Conservation (phyloP, 1,140 invertebrate species). For the Lepidurus couesii region DNA sequence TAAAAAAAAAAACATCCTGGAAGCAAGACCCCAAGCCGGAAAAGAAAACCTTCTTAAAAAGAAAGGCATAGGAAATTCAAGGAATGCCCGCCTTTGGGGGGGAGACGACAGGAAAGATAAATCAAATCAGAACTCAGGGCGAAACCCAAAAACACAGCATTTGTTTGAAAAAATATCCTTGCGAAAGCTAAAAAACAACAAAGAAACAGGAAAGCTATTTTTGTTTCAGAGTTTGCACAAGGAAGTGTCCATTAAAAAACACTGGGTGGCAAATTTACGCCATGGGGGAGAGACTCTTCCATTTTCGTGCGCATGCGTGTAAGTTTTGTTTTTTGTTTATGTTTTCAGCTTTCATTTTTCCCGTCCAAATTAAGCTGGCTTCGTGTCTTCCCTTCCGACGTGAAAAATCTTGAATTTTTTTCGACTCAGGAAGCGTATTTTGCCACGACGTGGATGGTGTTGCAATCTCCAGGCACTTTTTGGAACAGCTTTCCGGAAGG, state of each 20-base stretch:
- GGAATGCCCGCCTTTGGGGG: neutral
- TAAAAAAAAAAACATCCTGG: neutral
- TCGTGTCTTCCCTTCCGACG: no score
- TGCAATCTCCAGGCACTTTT: slow-evolving; percentile 16
- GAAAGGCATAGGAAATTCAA: neutral
- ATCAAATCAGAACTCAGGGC: neutral
- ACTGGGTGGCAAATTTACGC: neutral
- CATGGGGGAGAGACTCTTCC: neutral
- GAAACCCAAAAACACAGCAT: neutral
- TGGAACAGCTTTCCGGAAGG: neutral
- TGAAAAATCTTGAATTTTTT: no score
- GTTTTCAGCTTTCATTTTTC: neutral
- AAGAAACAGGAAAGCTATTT: neutral
- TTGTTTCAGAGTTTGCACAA: neutral
- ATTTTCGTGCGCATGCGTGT: neutral
- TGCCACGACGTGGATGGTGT: neutral
- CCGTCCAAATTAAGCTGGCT: neutral
- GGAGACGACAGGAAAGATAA: neutral
- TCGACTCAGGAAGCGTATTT: neutral
- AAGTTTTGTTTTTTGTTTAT: neutral
- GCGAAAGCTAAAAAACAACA: neutral
- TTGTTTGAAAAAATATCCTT: slow-evolving; percentile 1
- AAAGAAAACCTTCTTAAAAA: neutral
- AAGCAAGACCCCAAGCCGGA: slow-evolving; percentile 3
- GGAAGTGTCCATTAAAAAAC: neutral